Base-by-base conservation (phyloP, 2,797 vertebrate species). In the Siniperca undulata region DNA sequence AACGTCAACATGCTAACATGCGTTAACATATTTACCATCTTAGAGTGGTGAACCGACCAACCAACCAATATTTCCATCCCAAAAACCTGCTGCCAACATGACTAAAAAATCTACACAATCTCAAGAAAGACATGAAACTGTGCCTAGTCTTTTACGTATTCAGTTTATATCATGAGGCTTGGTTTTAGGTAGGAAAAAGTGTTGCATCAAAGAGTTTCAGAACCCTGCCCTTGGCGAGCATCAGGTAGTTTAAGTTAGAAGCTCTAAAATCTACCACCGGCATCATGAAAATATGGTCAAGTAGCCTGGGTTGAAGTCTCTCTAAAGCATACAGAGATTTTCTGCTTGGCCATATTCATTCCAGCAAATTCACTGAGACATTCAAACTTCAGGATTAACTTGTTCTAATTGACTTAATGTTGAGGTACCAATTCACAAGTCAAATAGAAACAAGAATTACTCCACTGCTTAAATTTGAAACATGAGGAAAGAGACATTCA, bases 321-420 rank as follows among this genome's bases (percentile, higher is more conserved):
- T 66, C 11, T 65, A 64, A 77, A 84, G 58, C 48, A 62, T 27
- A 13, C 24, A 74, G 22, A 75, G 44, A 55, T 82, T 77, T 71
- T 82, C 82, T 75, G 58, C 84, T 30, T 62, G 74, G 83, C 34
- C 24, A 53, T 65, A 44, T 68, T 74, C 53, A 64, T 52, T 78
- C 58, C 27, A 59, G n/a, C 30, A 77, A 71, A 84, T 61, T 48
- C 5, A 62, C 81, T 76, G 86, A 88, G 67, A 74, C 78, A 74
- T 65, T 65, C 65, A 70, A 76, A 66, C 69, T 78, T 76, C 61
- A 20, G 74, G 77, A 77, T 89, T 85, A 86, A 83, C 66, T 55
- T 74, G 46, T 69, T 82, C 48, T 79, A 77, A 79, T 64, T 78
- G 82, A 85, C 78, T 82, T 59, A 42, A 70, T 71, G 68, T 62